Percentiles rank a stretch among this genome's conserved stretches.
These are phyloP conservation scores for Elegia similella DNA, from an alignment of 2,888 invertebrate species.

Conservation along the genomic window DNA sequence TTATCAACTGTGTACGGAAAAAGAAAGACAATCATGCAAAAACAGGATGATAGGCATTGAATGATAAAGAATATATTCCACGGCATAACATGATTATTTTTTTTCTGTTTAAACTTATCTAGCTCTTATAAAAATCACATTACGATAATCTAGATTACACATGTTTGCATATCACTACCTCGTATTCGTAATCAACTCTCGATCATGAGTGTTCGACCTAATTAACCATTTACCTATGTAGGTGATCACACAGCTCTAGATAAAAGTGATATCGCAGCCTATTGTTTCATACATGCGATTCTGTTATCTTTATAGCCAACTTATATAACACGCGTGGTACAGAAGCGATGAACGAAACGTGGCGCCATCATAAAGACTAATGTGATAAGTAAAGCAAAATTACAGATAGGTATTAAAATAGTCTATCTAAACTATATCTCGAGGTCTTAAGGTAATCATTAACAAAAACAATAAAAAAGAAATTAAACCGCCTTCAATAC, in stretches of 20 bases:
- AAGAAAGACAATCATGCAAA: background rate
- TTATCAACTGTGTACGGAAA: no score
- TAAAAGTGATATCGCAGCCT: slow-evolving; percentile 54
- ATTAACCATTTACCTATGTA: slow-evolving; percentile 67
- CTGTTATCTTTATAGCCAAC: slow-evolving; percentile 35
- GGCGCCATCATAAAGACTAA: no score
- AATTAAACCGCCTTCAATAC: no score
- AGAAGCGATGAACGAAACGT: background rate
- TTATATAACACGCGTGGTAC: background rate
- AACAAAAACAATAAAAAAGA: no score
- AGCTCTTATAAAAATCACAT: slow-evolving; percentile 5
- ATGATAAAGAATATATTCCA: background rate
- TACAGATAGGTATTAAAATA: no score
- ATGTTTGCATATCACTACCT: slow-evolving; percentile 21
- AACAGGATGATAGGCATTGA: background rate
- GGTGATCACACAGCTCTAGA: slow-evolving; percentile 50
- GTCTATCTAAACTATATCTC: no score
- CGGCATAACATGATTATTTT: background rate
- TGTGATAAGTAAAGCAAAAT: no score
- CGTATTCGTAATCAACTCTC: slow-evolving; percentile 43
- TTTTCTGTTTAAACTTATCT: background rate
- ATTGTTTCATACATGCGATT: slow-evolving; percentile 56
- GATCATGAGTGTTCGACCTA: slow-evolving; percentile 60
- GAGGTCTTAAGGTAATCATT: no score
- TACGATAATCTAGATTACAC: slow-evolving; percentile 3